A percentile compares a stretch with the other conserved stretches of the same genome.
These are phyloP conservation scores for Fringilla coelebs DNA, from an alignment of 2,797 vertebrate genomes.

Conservation along the genomic window DNA sequence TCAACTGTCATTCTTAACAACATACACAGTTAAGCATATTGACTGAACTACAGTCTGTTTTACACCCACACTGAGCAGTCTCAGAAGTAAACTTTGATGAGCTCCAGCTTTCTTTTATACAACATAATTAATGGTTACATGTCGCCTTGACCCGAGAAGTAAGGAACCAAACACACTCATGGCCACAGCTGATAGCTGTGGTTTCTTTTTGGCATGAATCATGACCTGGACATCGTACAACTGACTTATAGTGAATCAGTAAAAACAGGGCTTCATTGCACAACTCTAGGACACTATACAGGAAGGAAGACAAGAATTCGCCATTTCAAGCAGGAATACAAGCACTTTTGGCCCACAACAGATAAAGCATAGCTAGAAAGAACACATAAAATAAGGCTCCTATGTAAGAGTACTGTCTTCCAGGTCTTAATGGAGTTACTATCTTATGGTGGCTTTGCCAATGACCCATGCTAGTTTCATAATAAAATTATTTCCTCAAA, in stretches of 20 bases:
- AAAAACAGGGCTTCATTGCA: not conserved
- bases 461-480: not conserved
- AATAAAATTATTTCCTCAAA: not conserved
- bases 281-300: not conserved
- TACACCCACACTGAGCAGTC: not conserved
- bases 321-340: not conserved
- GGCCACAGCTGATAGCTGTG: not conserved
- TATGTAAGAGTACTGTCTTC: not conserved
- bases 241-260: not conserved
- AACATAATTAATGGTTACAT: not conserved
- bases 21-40: not conserved
- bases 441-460: not conserved
- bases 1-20: not conserved
- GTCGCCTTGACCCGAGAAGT: not conserved
- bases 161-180: not conserved
- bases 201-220: not conserved
- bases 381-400: not conserved
- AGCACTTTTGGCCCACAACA: not conserved
- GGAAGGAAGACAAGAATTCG: not conserved
- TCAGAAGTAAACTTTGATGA: not conserved
- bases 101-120: not conserved
- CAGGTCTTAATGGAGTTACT: not conserved
- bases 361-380: not conserved
- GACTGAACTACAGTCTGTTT: not conserved
- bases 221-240: not conserved